phyloP scores from a whole-genome alignment of 1,140 invertebrate species.

The Aphelenchoides fujianensis region DNA sequence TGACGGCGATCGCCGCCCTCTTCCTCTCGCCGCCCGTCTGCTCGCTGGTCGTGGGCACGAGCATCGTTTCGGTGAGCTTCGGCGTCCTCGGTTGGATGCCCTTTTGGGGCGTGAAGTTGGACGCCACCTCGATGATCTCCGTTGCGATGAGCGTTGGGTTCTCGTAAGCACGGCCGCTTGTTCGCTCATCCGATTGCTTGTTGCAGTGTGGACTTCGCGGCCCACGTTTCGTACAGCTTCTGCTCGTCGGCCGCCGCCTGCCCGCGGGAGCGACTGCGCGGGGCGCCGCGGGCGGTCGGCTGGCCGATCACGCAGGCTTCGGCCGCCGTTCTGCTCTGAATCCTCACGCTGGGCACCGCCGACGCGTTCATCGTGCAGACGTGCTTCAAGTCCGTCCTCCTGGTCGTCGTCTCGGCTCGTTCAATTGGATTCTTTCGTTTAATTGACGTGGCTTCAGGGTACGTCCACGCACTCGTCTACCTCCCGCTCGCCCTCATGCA shows the following conservation, averaged over 20 bases:
- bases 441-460: too few relatives aligned
- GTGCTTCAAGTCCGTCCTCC: too few relatives aligned
- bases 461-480: too few relatives aligned
- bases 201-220: constrained; percentile 92
- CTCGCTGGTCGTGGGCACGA: constrained; percentile 86
- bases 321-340: constrained; percentile 26
- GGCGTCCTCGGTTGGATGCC: constrained; percentile 94
- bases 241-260: not conserved
- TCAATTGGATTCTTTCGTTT: too few relatives aligned
- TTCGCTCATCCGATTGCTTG: too few relatives aligned
- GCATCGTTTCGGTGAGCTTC: constrained; percentile 88
- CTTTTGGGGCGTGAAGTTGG: constrained; percentile 85
- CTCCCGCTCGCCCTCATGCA: too few relatives aligned
- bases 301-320: constrained; percentile 89
- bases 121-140: constrained; percentile 97
- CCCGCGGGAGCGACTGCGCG: constrained; percentile 72
- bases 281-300: constrained; percentile 81
- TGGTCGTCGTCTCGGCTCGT: too few relatives aligned
- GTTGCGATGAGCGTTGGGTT: constrained; percentile 97
- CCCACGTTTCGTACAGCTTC: constrained; percentile 89
- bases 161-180: too few relatives aligned
- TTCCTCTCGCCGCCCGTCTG: constrained; percentile 90
- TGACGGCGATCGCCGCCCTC: constrained; percentile 89
- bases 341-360: too few relatives aligned
- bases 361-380: too few relatives aligned